Evolutionary conservation across 1,140 invertebrate species (phyloP), one percentile per base, ranked within the genome.

Genomic region (Uloborus diversus): DNA sequence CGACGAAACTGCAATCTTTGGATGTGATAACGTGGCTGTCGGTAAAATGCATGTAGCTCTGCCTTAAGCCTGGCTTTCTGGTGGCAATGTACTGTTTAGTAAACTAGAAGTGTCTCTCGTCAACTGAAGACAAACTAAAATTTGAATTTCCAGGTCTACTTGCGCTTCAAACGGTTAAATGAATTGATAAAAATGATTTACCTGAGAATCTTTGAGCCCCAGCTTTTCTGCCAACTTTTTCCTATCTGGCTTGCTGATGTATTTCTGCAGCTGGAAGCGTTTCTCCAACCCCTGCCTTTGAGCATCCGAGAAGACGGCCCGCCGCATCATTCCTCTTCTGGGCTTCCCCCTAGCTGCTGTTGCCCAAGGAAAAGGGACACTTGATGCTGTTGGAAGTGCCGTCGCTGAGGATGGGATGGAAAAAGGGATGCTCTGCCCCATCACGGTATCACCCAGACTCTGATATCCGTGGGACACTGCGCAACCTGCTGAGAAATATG

Each of bases 221-320:
- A 99, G 89, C 86, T 96, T 96, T 85, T 97, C 96, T 0, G 97
- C 97, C 32, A 99, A 88, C 85, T 98, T 97, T 87, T 97, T 95
- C 84, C 97, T 90, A 87, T 99, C 96, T 0, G 96, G 96, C 86
- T 99, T 99, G 76, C 94, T 97, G 84, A 99, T 98, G 87, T 99
- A 99, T 87, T 98, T 98, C 87, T 99, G 96, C n/a, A 96, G 90
- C 86, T 96, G 95, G 87, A 98, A 99, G 83, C 96, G 88, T 82
- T 96, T 94, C 87, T 99, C 97, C 64, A 99, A 88, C 0, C 96
- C 96, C 83, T 97, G 95, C 64, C 96, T 88, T 85, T 99, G 97
- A 0, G 96, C 90, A 85, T 97, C 96, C 61, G 94, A 97, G 88
- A 94, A 94, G 0, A 99, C 97, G 0, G 96, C 96, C 80, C 97